Conservation (phyloP, 2,797 vertebrate species). For the Telmatherina bonti region DNA sequence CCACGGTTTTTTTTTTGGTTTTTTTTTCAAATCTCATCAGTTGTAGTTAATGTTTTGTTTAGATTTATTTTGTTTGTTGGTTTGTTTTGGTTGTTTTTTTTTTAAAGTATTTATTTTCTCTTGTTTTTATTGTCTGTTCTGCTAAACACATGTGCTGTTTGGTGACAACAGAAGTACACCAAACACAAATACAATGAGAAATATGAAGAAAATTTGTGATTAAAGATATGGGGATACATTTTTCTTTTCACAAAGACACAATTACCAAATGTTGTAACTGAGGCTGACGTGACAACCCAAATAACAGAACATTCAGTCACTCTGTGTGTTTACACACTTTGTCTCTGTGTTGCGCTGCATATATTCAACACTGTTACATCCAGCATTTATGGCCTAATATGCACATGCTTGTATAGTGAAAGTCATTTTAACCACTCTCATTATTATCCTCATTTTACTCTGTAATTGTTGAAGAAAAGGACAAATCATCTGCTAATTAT, state of each 20-base stretch:
- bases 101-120: no score
- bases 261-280: constrained; percentile 35
- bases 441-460: constrained; percentile 44
- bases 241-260: constrained; percentile 14
- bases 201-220: background rate
- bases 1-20: no score
- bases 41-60: no score
- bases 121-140: no score
- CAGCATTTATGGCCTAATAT: constrained; percentile 49
- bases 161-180: no score
- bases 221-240: background rate
- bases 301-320: constrained; percentile 37
- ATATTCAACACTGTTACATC: constrained; percentile 60
- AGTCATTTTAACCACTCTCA: constrained; percentile 57
- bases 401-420: constrained; percentile 48
- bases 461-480: constrained; percentile 29
- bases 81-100: no score
- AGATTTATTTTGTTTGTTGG: no score
- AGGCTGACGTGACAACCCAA: constrained; percentile 42
- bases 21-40: no score
- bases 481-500: constrained; percentile 24
- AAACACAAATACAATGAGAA: no score
- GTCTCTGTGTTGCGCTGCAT: constrained; percentile 18
- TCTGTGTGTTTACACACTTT: constrained; percentile 55
- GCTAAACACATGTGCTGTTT: no score